Base-by-base conservation (phyloP, 2,113 vertebrate species). In the Rhegmatorhina hoffmannsi region DNA sequence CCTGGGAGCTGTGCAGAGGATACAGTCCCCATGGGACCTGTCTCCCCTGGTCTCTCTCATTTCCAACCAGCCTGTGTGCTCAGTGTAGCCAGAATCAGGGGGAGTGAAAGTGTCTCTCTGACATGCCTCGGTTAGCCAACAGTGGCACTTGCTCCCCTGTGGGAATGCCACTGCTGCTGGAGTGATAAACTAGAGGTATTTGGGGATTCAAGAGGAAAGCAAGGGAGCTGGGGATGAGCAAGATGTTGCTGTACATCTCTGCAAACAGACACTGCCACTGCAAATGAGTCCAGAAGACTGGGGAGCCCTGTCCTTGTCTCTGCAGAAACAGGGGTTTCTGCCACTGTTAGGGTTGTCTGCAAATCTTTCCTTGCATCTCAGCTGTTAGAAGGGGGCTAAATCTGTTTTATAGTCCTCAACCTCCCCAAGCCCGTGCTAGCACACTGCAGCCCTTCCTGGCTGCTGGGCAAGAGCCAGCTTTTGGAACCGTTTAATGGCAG, bases 131-230 rank as follows among this genome's bases (percentile, higher is more conserved):
- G 66, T 72, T 79, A 72, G 91, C 5, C 2, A 93, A 18, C 0
- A 1, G 49, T 38, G 85, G 82, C 0, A 2, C 34, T 64, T 26
- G 66, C 58, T 88, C 36, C 44, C 91, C 56, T 8, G 1, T 60
- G 86, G 89, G 86, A 92, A 56, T 0, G 3, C 53, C 83, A 9
- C 56, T 76, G 91, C 67, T 92, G 72, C 83, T 82, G 72, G 53
- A 86, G 67, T 79, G 91, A 49, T 60, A 72, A 93, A 92, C 88
- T 43, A 59, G 92, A 93, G 34, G 70, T 43, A 10, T 73, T 38
- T 64, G 60, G 90, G 92, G 66, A 82, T 84, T 87, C 1, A 0
- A 72, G 62, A 78, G 76, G 73, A 78, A 21, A 72, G 26, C 0
- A 0, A 28, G 62, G 58, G 47, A 95, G 40, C 31, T 4, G 3